Percentiles rank a stretch among this genome's conserved stretches.
phyloP scores from a whole-genome alignment of 2,888 invertebrate genomes.

The Phyllotreta striolata region DNA sequence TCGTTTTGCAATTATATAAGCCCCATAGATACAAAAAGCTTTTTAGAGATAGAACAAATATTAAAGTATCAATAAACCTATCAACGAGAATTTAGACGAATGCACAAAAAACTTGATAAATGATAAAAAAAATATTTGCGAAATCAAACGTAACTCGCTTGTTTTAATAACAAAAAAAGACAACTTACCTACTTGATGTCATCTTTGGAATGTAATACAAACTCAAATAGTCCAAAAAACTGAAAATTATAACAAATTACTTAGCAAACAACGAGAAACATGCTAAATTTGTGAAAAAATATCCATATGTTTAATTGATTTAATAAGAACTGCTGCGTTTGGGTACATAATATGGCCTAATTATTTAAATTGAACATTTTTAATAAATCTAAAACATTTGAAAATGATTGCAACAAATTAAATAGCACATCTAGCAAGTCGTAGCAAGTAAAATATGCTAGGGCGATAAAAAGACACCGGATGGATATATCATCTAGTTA shows the following conservation, averaged over 20 bases:
- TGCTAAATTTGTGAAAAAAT: slow-evolving; percentile 17
- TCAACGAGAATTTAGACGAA: too few relatives aligned
- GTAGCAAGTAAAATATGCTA: not conserved
- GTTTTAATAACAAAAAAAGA: not conserved
- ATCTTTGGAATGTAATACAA: slow-evolving; percentile 36
- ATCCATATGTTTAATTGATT: slow-evolving; percentile 41
- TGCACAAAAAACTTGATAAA: too few relatives aligned
- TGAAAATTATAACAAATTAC: slow-evolving; percentile 31
- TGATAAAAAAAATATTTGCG: too few relatives aligned
- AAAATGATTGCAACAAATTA: too few relatives aligned
- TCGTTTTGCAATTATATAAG: too few relatives aligned
- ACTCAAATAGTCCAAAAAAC: not conserved
- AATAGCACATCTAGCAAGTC: slow-evolving; percentile 5
- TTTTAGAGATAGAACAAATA: too few relatives aligned
- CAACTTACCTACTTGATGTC: slow-evolving; percentile 55
- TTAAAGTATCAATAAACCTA: too few relatives aligned
- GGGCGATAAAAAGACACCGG: slow-evolving; percentile 21
- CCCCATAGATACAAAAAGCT: too few relatives aligned
- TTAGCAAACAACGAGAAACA: slow-evolving; percentile 1
- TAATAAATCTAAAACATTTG: too few relatives aligned
- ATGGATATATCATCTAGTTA: slow-evolving; percentile 27
- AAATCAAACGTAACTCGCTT: too few relatives aligned
- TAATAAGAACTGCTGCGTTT: slow-evolving; percentile 14
- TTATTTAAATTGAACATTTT: slow-evolving; percentile 10
- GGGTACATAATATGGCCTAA: slow-evolving; percentile 39